These are phyloP conservation scores for Rapana venosa DNA, from an alignment of 2,888 invertebrate genomes.

Conservation along the genomic window DNA sequence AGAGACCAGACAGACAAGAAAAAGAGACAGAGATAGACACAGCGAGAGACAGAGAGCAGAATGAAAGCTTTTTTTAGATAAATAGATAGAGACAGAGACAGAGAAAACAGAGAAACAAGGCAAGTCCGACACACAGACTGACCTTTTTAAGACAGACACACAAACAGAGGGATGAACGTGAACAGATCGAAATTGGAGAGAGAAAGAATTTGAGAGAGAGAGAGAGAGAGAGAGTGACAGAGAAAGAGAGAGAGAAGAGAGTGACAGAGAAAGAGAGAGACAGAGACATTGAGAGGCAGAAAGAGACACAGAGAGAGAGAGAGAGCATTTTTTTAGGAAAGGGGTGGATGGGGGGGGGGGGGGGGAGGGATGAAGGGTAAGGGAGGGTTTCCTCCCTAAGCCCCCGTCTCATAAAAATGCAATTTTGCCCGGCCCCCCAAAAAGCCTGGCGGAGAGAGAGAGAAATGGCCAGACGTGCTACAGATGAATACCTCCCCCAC, in stretches of 20 bases:
- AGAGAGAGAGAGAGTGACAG: slow-evolving; percentile 9
- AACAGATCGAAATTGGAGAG: neutral
- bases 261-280: neutral
- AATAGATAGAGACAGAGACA: no score
- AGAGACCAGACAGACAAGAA: neutral
- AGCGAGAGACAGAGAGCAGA: no score
- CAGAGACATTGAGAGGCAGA: neutral
- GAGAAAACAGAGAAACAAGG: no score
- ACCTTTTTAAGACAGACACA: no score
- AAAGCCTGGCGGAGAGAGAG: neutral
- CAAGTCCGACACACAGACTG: no score
- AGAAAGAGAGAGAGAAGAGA: neutral
- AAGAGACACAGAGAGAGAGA: neutral
- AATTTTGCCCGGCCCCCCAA: slow-evolving; percentile 43
- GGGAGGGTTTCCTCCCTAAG: slow-evolving; percentile 26
- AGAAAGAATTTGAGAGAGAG: neutral
- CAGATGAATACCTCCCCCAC: neutral
- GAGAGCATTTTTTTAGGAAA: neutral
- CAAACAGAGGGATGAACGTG: no score
- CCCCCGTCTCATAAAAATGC: slow-evolving; percentile 50
- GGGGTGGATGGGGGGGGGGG: neutral
- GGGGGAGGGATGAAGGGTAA: neutral
- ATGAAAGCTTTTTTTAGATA: no score
- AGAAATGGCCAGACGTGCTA: neutral
- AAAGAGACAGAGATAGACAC: neutral